These are phyloP conservation scores for Oscheius myriophilus DNA, from an alignment of 2,888 invertebrate species.

Conservation along the genomic window DNA sequence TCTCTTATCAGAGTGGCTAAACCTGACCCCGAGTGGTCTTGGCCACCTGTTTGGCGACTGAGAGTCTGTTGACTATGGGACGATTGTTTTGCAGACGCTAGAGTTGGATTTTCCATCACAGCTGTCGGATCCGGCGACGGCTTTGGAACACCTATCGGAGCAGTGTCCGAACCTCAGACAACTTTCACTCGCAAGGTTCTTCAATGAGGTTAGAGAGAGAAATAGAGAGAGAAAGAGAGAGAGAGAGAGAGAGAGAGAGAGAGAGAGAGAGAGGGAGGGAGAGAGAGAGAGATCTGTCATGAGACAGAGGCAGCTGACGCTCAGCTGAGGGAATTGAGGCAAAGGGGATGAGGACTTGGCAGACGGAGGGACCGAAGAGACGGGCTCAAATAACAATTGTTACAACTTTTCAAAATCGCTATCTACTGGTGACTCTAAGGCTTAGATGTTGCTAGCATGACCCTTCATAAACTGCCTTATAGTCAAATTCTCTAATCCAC, in stretches of 20 bases:
- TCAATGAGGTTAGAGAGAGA: conserved; percentile 56
- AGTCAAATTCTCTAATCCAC: too few species aligned
- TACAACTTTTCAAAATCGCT: not conserved
- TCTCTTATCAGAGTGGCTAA: not conserved
- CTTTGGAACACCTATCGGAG: conserved; percentile 60
- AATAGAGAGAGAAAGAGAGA: too few species aligned
- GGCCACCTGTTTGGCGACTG: not conserved
- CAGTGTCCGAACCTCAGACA: conserved; percentile 65
- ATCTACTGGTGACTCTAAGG: too few species aligned
- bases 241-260: too few species aligned
- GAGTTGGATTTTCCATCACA: conserved; percentile 68
- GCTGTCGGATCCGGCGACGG: conserved; percentile 61
- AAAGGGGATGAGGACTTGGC: not conserved
- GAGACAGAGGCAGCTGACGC: too few species aligned
- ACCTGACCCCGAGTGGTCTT: not conserved
- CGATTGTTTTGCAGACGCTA: conserved; percentile 46
- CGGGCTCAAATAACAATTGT: too few species aligned
- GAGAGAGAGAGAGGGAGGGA: too few species aligned
- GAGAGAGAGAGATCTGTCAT: too few species aligned
- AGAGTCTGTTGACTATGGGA: too few species aligned
- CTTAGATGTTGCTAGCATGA: too few species aligned
- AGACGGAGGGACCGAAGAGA: not conserved
- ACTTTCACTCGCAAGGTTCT: conserved; percentile 68
- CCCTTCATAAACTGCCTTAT: too few species aligned
- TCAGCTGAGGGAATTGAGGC: not conserved